A percentile compares a stretch with the other conserved stretches of the same genome.
These are phyloP conservation scores for Anodontia alba DNA, from an alignment of 2,888 invertebrate species.

Conservation along the genomic window DNA sequence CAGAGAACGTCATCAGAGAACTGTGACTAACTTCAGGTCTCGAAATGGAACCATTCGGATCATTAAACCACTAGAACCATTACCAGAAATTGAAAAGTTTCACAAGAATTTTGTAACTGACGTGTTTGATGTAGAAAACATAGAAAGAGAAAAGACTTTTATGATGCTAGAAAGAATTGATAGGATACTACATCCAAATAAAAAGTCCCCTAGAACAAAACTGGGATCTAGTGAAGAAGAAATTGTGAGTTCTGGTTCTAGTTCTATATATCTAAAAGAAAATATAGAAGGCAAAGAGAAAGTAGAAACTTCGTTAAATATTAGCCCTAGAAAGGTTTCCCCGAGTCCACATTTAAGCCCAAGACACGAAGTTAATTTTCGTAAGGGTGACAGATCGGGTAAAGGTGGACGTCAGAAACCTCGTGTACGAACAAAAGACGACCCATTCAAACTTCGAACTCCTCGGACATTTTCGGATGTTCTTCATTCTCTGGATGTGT, in stretches of 20 bases:
- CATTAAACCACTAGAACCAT: conserved; percentile 55
- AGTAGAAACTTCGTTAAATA: conserved; percentile 28
- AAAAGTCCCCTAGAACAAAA: conserved; percentile 41
- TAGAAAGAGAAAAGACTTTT: conserved; percentile 64
- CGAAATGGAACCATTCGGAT: conserved; percentile 61
- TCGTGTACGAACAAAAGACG: conserved; percentile 42
- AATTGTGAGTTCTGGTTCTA: conserved; percentile 45
- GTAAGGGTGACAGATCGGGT: conserved; percentile 30
- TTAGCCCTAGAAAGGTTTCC: conserved; percentile 35
- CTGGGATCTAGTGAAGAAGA: conserved; percentile 61
- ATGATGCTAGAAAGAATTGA: conserved; percentile 63
- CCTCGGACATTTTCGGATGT: conserved; percentile 56
- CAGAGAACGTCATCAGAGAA: conserved; percentile 57
- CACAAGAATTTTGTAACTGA: conserved; percentile 51
- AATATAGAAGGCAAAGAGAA: conserved; percentile 19
- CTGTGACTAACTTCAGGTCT: conserved; percentile 60
- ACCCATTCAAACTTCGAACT: conserved; percentile 42
- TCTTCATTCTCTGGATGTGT: conserved; percentile 46
- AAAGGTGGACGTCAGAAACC: conserved; percentile 29
- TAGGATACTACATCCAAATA: conserved; percentile 58
- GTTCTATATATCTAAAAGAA: conserved; percentile 41
- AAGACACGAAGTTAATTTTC: conserved; percentile 37
- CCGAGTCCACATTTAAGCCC: conserved; percentile 33
- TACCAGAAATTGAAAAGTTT: conserved; percentile 60
- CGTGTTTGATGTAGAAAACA: conserved; percentile 57